A percentile compares a stretch with the other conserved stretches of the same genome.
Evolutionary conservation across 2,797 vertebrate species (phyloP).

Genomic region (Liparis tanakae): DNA sequence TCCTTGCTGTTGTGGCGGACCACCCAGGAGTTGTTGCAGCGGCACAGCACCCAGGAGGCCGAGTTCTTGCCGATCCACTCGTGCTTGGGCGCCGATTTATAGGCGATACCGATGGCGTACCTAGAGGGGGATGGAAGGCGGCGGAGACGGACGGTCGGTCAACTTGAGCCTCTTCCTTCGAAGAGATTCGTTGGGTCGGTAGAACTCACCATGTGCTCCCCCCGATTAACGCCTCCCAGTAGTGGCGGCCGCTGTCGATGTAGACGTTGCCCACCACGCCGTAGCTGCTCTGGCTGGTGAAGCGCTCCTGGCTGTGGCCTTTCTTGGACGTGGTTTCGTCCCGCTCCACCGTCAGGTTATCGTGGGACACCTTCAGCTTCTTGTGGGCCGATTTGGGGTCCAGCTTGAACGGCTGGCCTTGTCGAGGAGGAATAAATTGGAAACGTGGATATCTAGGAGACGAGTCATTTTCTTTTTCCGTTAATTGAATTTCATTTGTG

Average conservation of each 20-base stretch:
- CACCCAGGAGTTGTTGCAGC: conserved; percentile 97
- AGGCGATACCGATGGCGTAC: conserved; percentile 97
- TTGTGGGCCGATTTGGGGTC: conserved; percentile 98
- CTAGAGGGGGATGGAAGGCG: conserved; percentile 68
- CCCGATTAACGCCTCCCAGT: conserved; percentile 98
- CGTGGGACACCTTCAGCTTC: conserved; percentile 97
- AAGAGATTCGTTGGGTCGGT: too few relatives aligned
- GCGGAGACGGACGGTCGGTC: not conserved
- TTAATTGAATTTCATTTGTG: conserved; percentile 17
- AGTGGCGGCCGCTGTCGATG: conserved; percentile 97
- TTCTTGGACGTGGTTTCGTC: conserved; percentile 98
- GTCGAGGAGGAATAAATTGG: not conserved
- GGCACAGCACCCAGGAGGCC: conserved; percentile 95
- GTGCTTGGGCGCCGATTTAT: conserved; percentile 96
- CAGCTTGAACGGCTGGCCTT: conserved; percentile 98
- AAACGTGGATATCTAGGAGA: not conserved
- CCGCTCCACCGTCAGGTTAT: conserved; percentile 96
- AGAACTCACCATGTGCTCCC: conserved; percentile 94
- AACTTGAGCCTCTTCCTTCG: not conserved
- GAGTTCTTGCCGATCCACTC: conserved; percentile 99
- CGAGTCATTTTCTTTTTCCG: conserved; percentile 25
- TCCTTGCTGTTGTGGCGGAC: conserved; percentile 97
- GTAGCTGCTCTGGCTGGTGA: conserved; percentile 95
- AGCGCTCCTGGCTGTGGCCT: conserved; percentile 95
- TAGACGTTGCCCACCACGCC: conserved; percentile 97